Evolutionary conservation across 1,140 invertebrate species (phyloP).

Genomic region (Scaptomyza hsui): DNA sequence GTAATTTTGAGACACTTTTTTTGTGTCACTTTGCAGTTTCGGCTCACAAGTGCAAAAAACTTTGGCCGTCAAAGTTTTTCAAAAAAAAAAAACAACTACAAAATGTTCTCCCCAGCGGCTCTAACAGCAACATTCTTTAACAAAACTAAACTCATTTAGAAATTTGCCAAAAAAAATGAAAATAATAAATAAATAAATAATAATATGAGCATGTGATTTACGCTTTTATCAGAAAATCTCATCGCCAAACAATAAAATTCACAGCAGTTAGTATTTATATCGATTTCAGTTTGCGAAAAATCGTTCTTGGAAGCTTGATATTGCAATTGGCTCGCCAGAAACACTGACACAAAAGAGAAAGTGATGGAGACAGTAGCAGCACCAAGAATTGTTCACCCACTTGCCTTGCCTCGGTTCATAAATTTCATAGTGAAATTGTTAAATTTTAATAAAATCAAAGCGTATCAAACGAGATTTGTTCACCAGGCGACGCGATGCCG

Average conservation of each 20-base stretch:
- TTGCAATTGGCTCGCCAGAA: constrained; percentile 11
- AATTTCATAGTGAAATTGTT: constrained; percentile 79
- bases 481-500: constrained; percentile 64
- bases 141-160: constrained; percentile 17
- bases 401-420: constrained; percentile 59
- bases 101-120: constrained; percentile 8
- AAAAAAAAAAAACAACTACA: constrained; percentile 4
- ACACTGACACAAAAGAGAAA: constrained; percentile 8
- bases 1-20: constrained; percentile 73
- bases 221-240: too few species aligned
- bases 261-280: background rate
- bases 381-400: constrained; percentile 16
- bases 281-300: background rate
- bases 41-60: constrained; percentile 39
- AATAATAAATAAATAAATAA: background rate
- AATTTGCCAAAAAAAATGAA: background rate
- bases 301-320: background rate
- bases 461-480: constrained; percentile 80
- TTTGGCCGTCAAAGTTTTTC: constrained; percentile 37
- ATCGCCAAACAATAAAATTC: too few species aligned
- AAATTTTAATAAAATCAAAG: constrained; percentile 82
- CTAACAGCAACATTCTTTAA: background rate
- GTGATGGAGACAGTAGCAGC: constrained; percentile 2
- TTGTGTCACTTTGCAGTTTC: constrained; percentile 61
- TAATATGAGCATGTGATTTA: background rate